Conservation (phyloP, 1,140 invertebrate species). For the Drosophila seguyi region DNA sequence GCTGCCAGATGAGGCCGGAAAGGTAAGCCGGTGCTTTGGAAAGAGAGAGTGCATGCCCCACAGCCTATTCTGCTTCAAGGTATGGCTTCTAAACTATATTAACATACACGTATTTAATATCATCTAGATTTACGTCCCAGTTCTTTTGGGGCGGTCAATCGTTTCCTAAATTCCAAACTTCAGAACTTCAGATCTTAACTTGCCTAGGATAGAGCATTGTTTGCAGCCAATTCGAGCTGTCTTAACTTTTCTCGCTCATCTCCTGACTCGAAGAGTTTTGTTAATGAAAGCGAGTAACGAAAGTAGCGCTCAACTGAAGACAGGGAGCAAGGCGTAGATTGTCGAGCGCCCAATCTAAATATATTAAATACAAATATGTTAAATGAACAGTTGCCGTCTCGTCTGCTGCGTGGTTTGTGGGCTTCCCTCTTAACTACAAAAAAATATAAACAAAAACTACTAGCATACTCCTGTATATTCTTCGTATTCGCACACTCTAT, state of each 20-base stretch:
- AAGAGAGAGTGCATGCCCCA: constrained; percentile 89
- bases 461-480: constrained; percentile 49
- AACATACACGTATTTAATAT: constrained; percentile 85
- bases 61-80: constrained; percentile 91
- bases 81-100: constrained; percentile 86
- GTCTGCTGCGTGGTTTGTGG: constrained; percentile 79
- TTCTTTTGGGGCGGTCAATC: constrained; percentile 16
- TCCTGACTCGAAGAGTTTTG: neutral
- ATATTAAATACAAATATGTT: constrained; percentile 85
- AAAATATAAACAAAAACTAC: constrained; percentile 22
- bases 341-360: constrained; percentile 58
- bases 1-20: constrained; percentile 85
- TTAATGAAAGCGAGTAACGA: neutral
- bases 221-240: neutral
- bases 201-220: constrained; percentile 68
- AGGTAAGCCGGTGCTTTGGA: constrained; percentile 89
- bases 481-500: constrained; percentile 58
- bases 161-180: constrained; percentile 46
- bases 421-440: constrained; percentile 54
- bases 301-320: neutral
- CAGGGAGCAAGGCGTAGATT: constrained; percentile 1
- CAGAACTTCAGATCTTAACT: constrained; percentile 37
- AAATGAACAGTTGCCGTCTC: constrained; percentile 74
- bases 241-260: neutral
- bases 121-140: constrained; percentile 69